A percentile compares a stretch with the other conserved stretches of the same genome.
phyloP scores from a whole-genome alignment of 2,113 vertebrate species.

The Apeltes quadracus region DNA sequence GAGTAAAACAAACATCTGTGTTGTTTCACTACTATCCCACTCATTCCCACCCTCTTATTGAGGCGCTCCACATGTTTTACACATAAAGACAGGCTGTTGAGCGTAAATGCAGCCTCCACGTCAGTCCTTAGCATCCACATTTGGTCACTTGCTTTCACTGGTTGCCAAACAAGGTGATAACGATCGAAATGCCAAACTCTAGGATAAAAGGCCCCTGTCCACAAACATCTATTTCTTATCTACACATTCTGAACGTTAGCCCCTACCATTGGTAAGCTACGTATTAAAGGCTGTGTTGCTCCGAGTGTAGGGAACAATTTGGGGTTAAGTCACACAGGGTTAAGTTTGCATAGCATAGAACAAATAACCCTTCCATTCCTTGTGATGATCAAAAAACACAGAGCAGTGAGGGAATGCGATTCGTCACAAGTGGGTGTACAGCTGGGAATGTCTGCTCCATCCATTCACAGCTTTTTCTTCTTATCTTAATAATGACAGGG shows the following conservation, averaged over 20 bases:
- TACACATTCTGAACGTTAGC: not conserved
- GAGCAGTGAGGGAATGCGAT: constrained; percentile 22
- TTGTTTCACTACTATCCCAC: not conserved
- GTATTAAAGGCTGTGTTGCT: not conserved
- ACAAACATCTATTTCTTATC: not conserved
- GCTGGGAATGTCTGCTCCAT: constrained; percentile 62
- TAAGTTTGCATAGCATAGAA: not conserved
- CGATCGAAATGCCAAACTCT: not conserved
- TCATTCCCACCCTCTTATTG: not conserved
- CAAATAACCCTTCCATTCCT: not conserved
- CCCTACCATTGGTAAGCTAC: not conserved
- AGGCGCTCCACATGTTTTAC: not conserved
- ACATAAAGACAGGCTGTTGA: not conserved
- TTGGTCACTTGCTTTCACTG: too few species aligned
- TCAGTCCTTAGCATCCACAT: too few species aligned
- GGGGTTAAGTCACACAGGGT: not conserved
- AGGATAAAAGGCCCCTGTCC: not conserved
- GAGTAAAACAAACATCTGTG: constrained; percentile 17
- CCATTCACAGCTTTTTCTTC: constrained; percentile 60
- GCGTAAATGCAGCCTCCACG: not conserved
- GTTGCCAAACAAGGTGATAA: too few species aligned
- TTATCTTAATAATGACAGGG: constrained; percentile 80
- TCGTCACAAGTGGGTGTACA: constrained; percentile 58
- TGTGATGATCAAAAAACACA: constrained; percentile 3
- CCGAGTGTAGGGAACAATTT: not conserved